A percentile compares a stretch with the other conserved stretches of the same genome.
Evolutionary conservation across 2,113 vertebrate species (phyloP).

Genomic region (Callipepla californica): DNA sequence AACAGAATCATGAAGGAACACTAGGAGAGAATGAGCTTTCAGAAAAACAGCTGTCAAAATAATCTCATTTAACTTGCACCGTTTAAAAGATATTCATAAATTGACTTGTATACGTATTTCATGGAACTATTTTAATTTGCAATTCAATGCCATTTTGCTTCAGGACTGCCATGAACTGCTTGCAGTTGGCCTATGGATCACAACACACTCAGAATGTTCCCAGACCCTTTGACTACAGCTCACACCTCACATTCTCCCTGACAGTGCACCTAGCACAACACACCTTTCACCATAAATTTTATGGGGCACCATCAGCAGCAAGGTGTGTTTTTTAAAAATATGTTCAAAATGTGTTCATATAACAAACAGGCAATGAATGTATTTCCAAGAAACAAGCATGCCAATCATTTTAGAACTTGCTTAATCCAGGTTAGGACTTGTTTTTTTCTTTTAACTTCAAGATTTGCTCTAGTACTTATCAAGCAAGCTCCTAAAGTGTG

Average conservation of each 20-base stretch:
- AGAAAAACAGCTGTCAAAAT: neutral
- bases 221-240: neutral
- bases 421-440: neutral
- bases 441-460: neutral
- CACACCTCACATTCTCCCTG: neutral
- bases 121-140: neutral
- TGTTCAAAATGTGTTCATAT: neutral
- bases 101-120: fast-evolving
- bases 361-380: neutral
- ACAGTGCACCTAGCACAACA: fast-evolving
- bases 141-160: neutral
- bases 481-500: neutral
- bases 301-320: neutral
- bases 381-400: neutral
- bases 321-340: neutral
- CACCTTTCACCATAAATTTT: neutral
- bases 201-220: neutral
- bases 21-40: neutral
- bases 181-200: neutral
- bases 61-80: neutral
- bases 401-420: neutral
- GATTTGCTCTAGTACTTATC: neutral
- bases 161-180: neutral
- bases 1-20: neutral
- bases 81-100: neutral